Evolutionary conservation across 2,113 vertebrate genomes (phyloP).

Genomic region (Neodon shergylaensis): DNA sequence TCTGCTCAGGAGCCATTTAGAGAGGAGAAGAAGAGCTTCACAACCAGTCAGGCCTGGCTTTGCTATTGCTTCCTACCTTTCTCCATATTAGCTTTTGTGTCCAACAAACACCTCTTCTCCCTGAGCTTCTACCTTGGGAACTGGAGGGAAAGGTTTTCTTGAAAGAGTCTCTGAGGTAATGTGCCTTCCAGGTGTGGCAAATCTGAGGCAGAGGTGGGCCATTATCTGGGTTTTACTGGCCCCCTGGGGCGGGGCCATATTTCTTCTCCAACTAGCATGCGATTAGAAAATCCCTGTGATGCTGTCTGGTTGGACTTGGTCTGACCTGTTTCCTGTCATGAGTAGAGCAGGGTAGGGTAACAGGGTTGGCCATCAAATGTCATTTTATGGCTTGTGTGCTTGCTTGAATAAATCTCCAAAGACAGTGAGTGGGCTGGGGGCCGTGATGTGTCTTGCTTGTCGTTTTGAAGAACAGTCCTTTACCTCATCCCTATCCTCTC

Average conservation of each 20-base stretch:
- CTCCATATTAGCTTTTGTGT: not conserved
- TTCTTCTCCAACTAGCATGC: not conserved
- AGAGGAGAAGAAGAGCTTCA: not conserved
- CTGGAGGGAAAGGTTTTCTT: not conserved
- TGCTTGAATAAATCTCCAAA: not conserved
- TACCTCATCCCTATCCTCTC: not conserved
- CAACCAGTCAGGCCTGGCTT: not conserved
- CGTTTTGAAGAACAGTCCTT: not conserved
- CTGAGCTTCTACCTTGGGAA: not conserved
- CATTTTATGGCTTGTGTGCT: not conserved
- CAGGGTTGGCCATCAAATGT: fast-evolving
- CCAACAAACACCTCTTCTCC: not conserved
- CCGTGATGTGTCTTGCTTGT: not conserved
- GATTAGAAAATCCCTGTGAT: not conserved
- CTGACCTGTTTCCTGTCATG: not conserved
- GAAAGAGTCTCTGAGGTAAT: not conserved
- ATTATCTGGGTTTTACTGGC: not conserved
- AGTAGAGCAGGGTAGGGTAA: not conserved
- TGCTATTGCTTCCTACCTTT: not conserved
- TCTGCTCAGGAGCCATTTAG: not conserved
- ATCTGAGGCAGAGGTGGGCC: not conserved
- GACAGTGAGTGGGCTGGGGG: not conserved
- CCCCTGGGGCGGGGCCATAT: not conserved
- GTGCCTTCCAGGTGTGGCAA: not conserved
- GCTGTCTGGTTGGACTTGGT: not conserved